Evolutionary conservation across 1,140 invertebrate species (phyloP), one percentile per base, ranked within the genome.

Genomic region (Carposina sasakii): DNA sequence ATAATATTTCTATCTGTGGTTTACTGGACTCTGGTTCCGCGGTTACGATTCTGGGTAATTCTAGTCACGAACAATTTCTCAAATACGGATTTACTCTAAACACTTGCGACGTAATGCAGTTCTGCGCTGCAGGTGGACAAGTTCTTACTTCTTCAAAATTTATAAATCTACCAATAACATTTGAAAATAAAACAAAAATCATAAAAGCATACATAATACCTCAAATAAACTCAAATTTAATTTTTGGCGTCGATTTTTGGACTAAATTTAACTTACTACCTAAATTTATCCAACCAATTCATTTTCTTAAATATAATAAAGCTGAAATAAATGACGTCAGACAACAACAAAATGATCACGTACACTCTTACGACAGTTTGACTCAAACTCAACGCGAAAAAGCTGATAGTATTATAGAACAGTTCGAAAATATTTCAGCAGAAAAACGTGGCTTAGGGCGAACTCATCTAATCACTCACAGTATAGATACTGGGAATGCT

Each of bases 101-200:
- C 13, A 20, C 24, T 2, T 19, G 31, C 39, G n/a, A 46, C 6
- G 15, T 3, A 17, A 30, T 40, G n/a, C n/a, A 13, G 15, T 43
- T 60, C 19, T 24, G 22, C 15, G 48, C 54, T 30, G 55, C 56
- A n/a, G 55, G 49, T 20, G 52, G 55, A 12, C 34, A 63, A 23
- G 48, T 34, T 12, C 15, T 56, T 16, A 20, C 16, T 1, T 33
- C 43, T 17, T 24, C 47, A 9, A 56, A 53, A n/a, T 34, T 23
- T 24, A 42, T 56, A 2, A 8, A 28, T 1, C n/a, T 63, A 21
- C 69, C 57, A 8, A 20, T 63, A 9, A 31, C 1, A 3, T 63
- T 60, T 45, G 16, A 57, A 57, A 56, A 68, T 68, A 46, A 62
- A 71, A 16, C 42, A 28, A 4, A 34, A 63, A 15, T 30, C 9